These are phyloP conservation scores for Leptosomus discolor DNA, from an alignment of 2,113 vertebrate species.

Conservation along the genomic window DNA sequence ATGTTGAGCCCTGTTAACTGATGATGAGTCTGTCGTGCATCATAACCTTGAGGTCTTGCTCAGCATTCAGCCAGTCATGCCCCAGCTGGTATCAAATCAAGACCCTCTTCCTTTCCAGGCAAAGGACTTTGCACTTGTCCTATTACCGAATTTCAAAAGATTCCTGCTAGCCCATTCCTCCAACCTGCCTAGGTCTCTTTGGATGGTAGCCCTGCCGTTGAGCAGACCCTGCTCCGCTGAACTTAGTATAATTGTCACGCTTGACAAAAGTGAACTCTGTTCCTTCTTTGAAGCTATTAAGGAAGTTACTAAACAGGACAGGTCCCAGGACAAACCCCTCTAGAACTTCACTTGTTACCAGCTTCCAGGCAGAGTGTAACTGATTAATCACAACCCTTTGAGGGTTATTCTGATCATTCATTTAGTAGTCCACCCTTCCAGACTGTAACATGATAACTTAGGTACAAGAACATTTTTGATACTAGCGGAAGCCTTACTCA, in stretches of 20 bases:
- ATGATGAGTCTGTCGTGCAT: neutral
- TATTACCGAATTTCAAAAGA: neutral
- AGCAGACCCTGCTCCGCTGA: fast-evolving
- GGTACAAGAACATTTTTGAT: neutral
- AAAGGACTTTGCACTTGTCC: neutral
- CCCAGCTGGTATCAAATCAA: neutral
- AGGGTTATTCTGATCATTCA: neutral
- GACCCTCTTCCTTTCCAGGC: neutral
- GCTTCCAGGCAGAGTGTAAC: neutral
- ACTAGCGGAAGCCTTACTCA: neutral
- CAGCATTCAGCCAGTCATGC: neutral
- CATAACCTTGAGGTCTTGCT: neutral
- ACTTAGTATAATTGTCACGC: neutral
- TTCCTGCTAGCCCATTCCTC: neutral
- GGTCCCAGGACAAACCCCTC: neutral
- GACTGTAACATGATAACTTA: neutral
- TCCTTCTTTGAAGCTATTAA: neutral
- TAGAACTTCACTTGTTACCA: neutral
- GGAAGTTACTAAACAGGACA: neutral
- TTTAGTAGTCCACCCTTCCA: neutral
- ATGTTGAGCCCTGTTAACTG: neutral
- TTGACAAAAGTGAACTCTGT: neutral
- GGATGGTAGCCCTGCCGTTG: neutral
- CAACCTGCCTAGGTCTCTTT: neutral
- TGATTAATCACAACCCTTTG: neutral